phyloP scores from a whole-genome alignment of 1,140 invertebrate species.

The Heliconius hermathena region DNA sequence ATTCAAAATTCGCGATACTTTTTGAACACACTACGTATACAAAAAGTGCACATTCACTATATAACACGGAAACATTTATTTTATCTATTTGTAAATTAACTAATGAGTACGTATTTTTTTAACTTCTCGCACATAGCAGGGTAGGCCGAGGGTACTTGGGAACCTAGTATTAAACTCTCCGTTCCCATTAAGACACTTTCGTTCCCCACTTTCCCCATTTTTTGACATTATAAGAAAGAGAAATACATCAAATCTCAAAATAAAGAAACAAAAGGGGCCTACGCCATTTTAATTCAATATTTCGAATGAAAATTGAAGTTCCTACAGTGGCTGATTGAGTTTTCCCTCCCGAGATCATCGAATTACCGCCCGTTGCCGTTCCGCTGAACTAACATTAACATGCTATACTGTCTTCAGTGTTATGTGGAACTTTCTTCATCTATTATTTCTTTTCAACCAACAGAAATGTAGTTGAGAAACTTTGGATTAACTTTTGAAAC shows the following conservation, averaged over 20 bases:
- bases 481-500: neutral
- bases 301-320: slow-evolving; percentile 11
- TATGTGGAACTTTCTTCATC: neutral
- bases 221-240: neutral
- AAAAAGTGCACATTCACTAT: no score
- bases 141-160: no score
- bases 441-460: neutral
- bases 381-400: slow-evolving; percentile 1
- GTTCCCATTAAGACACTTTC: no score
- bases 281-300: slow-evolving; percentile 17
- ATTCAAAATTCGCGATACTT: no score
- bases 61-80: no score
- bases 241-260: no score
- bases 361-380: slow-evolving; percentile 10
- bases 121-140: no score
- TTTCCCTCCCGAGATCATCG: slow-evolving; percentile 10
- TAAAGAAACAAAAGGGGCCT: neutral
- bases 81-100: no score
- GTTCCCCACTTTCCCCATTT: no score
- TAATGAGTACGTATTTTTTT: no score
- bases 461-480: neutral
- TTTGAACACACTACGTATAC: no score
- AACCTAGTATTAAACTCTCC: no score
- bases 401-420: neutral
- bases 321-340: slow-evolving; percentile 3